Base-by-base conservation (phyloP, 2,113 vertebrate species). In the Heterotis niloticus region DNA sequence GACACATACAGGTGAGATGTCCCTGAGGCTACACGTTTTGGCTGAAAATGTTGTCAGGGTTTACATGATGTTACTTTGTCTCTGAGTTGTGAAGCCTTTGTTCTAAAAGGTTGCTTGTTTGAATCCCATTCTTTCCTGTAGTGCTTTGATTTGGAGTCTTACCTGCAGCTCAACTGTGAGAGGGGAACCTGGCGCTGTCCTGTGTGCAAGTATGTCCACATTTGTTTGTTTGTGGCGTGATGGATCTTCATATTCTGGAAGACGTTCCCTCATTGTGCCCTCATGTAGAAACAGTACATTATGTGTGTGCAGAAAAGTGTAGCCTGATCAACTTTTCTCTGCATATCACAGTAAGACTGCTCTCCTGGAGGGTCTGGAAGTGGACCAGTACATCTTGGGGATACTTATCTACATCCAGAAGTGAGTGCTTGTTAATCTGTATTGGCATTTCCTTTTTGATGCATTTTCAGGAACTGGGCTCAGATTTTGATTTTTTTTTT, bases 321-420 rank as follows among this genome's bases (percentile, higher is more conserved):
- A 52, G 66, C 59, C 12, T 72, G 51, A 65, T 44, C 23, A 9
- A 29, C 56, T 66, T 23, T n/a, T 78, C 16, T 18, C 26, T 78
- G 1, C 75, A 78, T 23, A 76, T 79, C 24, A 18, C 88, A 98
- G 96, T 92, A 97, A 97, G 86, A 96, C 96, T 0, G 96, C 96
- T 1, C 84, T 98, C 81, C 85, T 98, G 86, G 96, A 98, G 71
- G 96, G 96, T 7, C 90, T 98, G 82, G 96, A 98, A 82, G 96
- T 98, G 82, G 96, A 98, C 83, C 96, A 98, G 89, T 98, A 98
- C 88, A 96, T 98, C 95, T 83, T 98, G 84, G 96, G 95, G 28
- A 95, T 97, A 81, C 92, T 98, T 76, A 94, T 96, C 85, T 96
- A 96, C 82, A 95, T 98, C 70, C 96, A 98, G 78, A 97, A 94